These are phyloP conservation scores for Calliopsis andreniformis DNA, from an alignment of 1,140 invertebrate species.

Conservation along the genomic window DNA sequence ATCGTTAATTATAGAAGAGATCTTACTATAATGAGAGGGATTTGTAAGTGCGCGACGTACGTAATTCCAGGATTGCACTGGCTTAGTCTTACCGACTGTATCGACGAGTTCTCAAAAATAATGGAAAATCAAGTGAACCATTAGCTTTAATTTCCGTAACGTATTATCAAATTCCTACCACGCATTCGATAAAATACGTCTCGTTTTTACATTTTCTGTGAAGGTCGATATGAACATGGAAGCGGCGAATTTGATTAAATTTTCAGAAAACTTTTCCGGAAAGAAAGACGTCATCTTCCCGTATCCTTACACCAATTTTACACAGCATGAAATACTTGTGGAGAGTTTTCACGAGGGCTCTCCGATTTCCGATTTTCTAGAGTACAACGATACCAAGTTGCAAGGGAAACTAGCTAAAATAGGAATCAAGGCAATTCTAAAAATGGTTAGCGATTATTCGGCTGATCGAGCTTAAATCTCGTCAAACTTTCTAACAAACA, in stretches of 20 bases:
- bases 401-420: slow-evolving; percentile 76
- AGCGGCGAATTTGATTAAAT: slow-evolving; percentile 76
- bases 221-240: slow-evolving; percentile 79
- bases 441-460: slow-evolving; percentile 76
- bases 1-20: slow-evolving; percentile 70
- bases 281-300: slow-evolving; percentile 76
- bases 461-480: too few relatives aligned
- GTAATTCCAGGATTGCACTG: slow-evolving; percentile 78
- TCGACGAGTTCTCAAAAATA: slow-evolving; percentile 80
- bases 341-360: slow-evolving; percentile 82
- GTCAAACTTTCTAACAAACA: too few relatives aligned
- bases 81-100: slow-evolving; percentile 80
- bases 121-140: slow-evolving; percentile 79
- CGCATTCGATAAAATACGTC: too few relatives aligned
- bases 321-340: slow-evolving; percentile 76
- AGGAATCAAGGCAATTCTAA: slow-evolving; percentile 79
- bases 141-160: not conserved
- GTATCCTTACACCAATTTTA: slow-evolving; percentile 72
- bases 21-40: slow-evolving; percentile 76
- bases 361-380: slow-evolving; percentile 75
- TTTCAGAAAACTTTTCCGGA: slow-evolving; percentile 77
- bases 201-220: not conserved
- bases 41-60: slow-evolving; percentile 69
- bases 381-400: slow-evolving; percentile 46
- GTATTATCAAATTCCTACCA: not conserved